Base-by-base conservation (phyloP, 2,888 invertebrate genomes). In the Phlogophora meticulosa region DNA sequence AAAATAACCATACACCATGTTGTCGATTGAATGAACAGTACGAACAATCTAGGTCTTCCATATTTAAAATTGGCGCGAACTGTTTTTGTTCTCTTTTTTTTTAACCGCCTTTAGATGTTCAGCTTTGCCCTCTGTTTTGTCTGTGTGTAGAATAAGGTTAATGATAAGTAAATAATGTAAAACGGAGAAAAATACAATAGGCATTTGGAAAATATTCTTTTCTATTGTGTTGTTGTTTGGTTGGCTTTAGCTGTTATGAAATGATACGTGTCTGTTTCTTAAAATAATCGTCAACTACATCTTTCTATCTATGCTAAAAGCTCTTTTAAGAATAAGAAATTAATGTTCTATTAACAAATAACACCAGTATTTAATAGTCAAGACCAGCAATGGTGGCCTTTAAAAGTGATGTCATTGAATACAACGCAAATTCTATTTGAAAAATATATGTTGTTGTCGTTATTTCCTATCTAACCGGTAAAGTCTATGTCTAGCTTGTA, bases 51-150 rank as follows among this genome's bases (percentile, higher is more conserved):
- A 51, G 17, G 53, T 57, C 48, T 56, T 72, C 24, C 34, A 49
- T n/a, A 49, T 67, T 32, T 20, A 38, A 66, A 53, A 43, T 34
- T 51, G 34, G 46, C 51, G 34, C 46, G 46, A 2, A 7, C 4
- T 10, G 9, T 24, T 11, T n/a, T 7, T 15, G 0, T 24, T 13
- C 20, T 32, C 53, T 49, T 42, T 11, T 42, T 20, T 34, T 13
- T 34, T 28, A 11, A 10, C n/a, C 7, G 38, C 24, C 42, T 62
- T 62, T 45, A 52, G 32, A 69, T 80, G 80, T 80, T 68, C 40
- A 80, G 82, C 81, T 83, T 83, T 83, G 52, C 67, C 83, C 78
- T 70, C 40, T 55, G 24, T 72, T 70, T 62, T 71, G 58, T 80
- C 57, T 61, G 72, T 72, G 71, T 72, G 20, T 84, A 82, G 69